Conservation (phyloP, 2,888 invertebrate species). For the Malthinus seriepunctatus region DNA sequence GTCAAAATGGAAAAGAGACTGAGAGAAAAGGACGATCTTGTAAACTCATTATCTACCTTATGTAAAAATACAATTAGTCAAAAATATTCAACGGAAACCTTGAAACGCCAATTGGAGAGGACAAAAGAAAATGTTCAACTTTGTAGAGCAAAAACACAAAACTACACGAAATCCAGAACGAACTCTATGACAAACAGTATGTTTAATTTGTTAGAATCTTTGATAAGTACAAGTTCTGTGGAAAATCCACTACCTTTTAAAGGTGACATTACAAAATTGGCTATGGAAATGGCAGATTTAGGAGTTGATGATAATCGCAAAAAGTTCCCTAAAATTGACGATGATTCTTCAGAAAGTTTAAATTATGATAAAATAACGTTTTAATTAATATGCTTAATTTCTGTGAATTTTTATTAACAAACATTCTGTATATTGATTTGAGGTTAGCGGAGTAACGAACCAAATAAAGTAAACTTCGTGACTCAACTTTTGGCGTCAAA, state of each 20-base stretch:
- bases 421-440: not conserved
- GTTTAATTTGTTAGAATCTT: constrained; percentile 36
- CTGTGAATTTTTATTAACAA: not conserved
- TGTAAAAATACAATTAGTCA: constrained; percentile 39
- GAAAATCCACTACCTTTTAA: constrained; percentile 34
- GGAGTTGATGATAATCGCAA: not conserved
- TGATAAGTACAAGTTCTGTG: too few species aligned
- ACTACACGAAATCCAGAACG: constrained; percentile 17
- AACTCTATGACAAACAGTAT: constrained; percentile 35
- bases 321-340: not conserved
- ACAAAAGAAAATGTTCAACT: constrained; percentile 29
- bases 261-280: constrained; percentile 38
- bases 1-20: constrained; percentile 46
- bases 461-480: not conserved
- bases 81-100: constrained; percentile 38
- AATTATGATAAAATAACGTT: too few species aligned
- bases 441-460: not conserved
- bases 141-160: too few species aligned
- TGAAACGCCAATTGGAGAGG: constrained; percentile 36
- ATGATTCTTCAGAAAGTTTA: not conserved
- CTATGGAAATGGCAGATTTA: constrained; percentile 32
- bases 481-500: not conserved
- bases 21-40: constrained; percentile 41
- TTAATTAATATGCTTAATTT: not conserved
- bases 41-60: constrained; percentile 45